Percentiles rank a stretch among this genome's conserved stretches.
These are phyloP conservation scores for Leptodactylus fallax DNA, from an alignment of 2,797 vertebrate species.

Conservation along the genomic window DNA sequence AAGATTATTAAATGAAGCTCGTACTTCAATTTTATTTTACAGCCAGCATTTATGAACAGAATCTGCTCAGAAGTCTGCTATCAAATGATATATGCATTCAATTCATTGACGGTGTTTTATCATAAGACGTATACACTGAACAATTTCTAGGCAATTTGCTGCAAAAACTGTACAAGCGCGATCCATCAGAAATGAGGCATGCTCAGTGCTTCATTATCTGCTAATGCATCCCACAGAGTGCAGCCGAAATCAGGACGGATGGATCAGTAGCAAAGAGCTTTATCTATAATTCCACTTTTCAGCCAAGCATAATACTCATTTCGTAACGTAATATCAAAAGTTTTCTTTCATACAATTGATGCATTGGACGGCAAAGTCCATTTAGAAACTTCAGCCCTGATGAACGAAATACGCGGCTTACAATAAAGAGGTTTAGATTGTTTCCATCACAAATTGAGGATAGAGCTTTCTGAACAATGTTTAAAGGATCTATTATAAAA, in stretches of 20 bases:
- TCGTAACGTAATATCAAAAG: conserved; percentile 18
- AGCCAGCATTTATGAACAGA: background rate
- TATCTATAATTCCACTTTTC: conserved; percentile 26
- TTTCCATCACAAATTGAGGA: background rate
- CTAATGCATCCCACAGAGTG: conserved; percentile 29
- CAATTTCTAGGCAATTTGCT: conserved; percentile 45
- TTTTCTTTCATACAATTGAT: background rate
- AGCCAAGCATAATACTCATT: conserved; percentile 20
- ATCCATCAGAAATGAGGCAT: conserved; percentile 23
- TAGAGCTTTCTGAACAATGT: background rate
- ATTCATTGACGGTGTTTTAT: conserved; percentile 7
- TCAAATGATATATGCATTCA: conserved; percentile 1
- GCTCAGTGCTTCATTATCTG: conserved; percentile 32
- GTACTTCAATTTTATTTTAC: conserved; percentile 20
- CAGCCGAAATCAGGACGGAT: conserved; percentile 22
- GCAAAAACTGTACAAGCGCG: background rate
- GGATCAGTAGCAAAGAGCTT: conserved; percentile 31
- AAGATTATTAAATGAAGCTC: conserved; percentile 23
- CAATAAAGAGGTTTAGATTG: background rate
- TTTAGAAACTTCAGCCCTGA: background rate
- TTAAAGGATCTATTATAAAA: background rate
- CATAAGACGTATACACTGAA: background rate
- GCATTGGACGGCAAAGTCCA: background rate
- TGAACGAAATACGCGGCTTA: background rate
- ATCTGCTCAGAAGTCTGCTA: background rate